phyloP scores from a whole-genome alignment of 2,888 invertebrate genomes.

The Anarsia innoxiella region DNA sequence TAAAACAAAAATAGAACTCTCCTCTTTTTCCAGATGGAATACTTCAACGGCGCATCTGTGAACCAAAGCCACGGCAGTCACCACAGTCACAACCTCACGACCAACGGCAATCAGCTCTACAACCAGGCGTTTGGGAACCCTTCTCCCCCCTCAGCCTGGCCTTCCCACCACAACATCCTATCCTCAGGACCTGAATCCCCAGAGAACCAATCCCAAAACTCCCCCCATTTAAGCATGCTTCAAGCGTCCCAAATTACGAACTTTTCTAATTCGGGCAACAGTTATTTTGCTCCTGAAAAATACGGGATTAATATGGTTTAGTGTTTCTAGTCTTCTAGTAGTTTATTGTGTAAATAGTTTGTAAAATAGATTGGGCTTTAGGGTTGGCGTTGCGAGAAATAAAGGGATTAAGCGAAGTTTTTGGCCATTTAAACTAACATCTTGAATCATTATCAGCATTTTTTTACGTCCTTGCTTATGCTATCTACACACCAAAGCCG shows the following conservation, averaged over 20 bases:
- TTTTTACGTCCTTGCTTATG: too few species aligned
- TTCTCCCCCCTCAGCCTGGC: constrained; percentile 62
- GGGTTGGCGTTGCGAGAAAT: too few species aligned
- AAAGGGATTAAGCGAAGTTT: too few species aligned
- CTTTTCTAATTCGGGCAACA: constrained; percentile 68
- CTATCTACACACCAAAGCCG: too few species aligned
- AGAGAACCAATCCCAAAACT: constrained; percentile 62
- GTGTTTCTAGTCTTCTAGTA: constrained; percentile 26
- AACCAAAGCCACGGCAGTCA: constrained; percentile 63
- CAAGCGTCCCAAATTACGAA: constrained; percentile 70
- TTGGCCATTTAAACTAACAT: too few species aligned
- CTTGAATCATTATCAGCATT: too few species aligned
- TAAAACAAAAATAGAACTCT: too few species aligned
- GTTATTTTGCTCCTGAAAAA: constrained; percentile 70
- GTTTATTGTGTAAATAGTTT: constrained; percentile 25
- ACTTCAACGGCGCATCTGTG: constrained; percentile 66
- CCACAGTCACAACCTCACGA: constrained; percentile 59
- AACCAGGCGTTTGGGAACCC: constrained; percentile 71
- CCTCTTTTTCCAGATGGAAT: constrained; percentile 72
- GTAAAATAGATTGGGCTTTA: too few species aligned
- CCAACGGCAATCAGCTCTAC: constrained; percentile 67
- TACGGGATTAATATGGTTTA: constrained; percentile 74
- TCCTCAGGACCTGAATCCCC: constrained; percentile 64
- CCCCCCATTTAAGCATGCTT: constrained; percentile 65
- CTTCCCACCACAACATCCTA: constrained; percentile 65